Evolutionary conservation across 64 coral and sea anemone species (phyloP).

Genomic region (Actinia tenebrosa): DNA sequence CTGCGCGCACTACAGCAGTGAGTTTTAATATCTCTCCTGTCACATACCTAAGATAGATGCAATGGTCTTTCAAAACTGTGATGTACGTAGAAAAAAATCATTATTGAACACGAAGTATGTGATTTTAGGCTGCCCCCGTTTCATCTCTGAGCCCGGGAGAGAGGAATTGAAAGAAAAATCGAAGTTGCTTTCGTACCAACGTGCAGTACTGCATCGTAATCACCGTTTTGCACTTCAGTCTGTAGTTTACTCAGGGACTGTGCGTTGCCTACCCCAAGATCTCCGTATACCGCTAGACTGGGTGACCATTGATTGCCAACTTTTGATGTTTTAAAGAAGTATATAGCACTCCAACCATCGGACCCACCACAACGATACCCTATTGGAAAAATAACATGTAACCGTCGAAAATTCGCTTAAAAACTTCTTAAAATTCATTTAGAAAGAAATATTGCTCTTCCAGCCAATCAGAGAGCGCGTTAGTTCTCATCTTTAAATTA

Average conservation of each 20-base stretch:
- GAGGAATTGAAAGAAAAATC: neutral
- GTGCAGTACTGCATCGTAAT: slow-evolving; percentile 79
- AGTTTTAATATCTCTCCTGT: no score
- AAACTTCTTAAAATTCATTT: no score
- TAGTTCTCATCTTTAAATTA: no score
- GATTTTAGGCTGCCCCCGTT: no score
- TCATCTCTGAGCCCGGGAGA: neutral
- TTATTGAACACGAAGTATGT: no score
- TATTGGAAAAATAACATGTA: neutral
- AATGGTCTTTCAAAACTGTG: no score
- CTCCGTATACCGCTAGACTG: slow-evolving; percentile 88
- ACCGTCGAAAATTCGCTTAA: no score
- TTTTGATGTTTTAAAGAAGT: slow-evolving; percentile 68
- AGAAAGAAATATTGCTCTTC: no score
- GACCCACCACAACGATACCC: slow-evolving; percentile 75
- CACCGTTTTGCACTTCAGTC: slow-evolving; percentile 67
- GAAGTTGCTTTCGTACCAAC: slow-evolving; percentile 35
- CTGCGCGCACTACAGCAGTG: no score
- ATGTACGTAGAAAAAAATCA: no score
- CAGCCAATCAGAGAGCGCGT: no score
- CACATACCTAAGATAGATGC: no score
- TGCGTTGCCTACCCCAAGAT: slow-evolving; percentile 78
- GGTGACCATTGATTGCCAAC: slow-evolving; percentile 58
- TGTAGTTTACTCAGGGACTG: slow-evolving; percentile 76
- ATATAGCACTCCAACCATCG: slow-evolving; percentile 82